Evolutionary conservation across 2,113 vertebrate species (phyloP), one percentile per base, ranked within the genome.

Genomic region (Excalfactoria chinensis): DNA sequence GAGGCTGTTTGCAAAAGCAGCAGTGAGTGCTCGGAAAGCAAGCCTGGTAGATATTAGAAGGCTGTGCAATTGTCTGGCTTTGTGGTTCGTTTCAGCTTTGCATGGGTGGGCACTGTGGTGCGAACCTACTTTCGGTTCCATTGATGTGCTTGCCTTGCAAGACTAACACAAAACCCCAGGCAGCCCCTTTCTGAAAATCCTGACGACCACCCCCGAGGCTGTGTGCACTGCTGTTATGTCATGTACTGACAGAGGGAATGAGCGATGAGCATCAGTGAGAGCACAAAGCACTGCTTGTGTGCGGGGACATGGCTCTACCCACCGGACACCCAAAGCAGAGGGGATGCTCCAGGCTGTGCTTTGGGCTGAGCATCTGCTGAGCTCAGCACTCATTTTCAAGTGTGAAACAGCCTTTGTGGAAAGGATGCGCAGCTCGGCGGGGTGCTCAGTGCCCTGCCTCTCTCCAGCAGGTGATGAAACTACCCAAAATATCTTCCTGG

Each of bases 61-160:
- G 17, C 51, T 78, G 66, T 92, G 58, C 37, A 87, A 91, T 69
- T 87, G 56, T 28, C 74, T 92, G 84, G 53, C 43, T 93, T 92
- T 93, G 93, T 87, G 91, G 91, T 92, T 91, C 5, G 0, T 43
- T 35, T 11, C 13, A 89, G 41, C 62, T 96, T 82, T 85, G 55
- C 84, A 95, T 44, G 78, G 89, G 84, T 95, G 91, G 87, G 67
- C 81, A 72, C 26, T 79, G 78, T 62, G 86, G 69, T 68, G 53
- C 76, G 71, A 95, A 73, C 63, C 48, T 82, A 66, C 84, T 95
- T 96, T 91, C n/a, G 14, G 53, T 90, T 92, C 70, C 25, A 53
- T 6, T 76, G 81, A 85, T 62, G 51, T 68, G 77, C 72, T 89
- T 71, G 43, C 21, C 41, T 34, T 68, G 34, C n/a, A 81, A 78